Evolutionary conservation across 2,113 vertebrate species (phyloP), one percentile per base, ranked within the genome.

Genomic region (Azemiops feae): DNA sequence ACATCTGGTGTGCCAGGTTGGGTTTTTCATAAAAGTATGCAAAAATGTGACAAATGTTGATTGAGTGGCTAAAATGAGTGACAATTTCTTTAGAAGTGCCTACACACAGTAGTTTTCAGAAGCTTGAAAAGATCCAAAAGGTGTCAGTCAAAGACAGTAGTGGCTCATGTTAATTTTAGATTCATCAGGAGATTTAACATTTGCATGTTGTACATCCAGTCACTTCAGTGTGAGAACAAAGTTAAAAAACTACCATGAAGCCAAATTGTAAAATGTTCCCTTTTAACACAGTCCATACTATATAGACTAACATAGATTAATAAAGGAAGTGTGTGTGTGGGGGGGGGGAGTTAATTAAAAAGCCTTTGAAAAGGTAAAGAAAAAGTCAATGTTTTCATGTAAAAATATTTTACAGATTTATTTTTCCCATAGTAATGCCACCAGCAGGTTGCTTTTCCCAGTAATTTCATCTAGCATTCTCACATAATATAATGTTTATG

Each of bases 1-100:
- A 97, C 96, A 96, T 96, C 96, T 97, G 96, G 96, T 95, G 92
- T 96, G 90, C 95, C 96, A 97, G 95, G 96, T 96, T 96, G 96
- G 91, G 92, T 55, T 96, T 97, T 95, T 96, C 96, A 94, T 95
- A 94, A 96, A 96, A 97, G 96, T 95, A 97, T 22, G 96, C 93
- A 96, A 93, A 94, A 95, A 96, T 95, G 93, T 96, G 96, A 96
- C 96, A 96, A 96, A 97, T 91, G 95, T 94, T 96, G 96, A 96
- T 95, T 96, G 96, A 96, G 95, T 94, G 96, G 94, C 91, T 96
- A 92, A 96, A 96, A 85, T 93, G 94, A 96, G 93, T 93, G 93
- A 96, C 96, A 96, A 96, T 94, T 97, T 96, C 89, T 64, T 94
- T 92, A 91, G 34, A 91, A 96, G 88, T 92, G 94, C 94, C 94